phyloP scores from a whole-genome alignment of 2,113 vertebrate genomes.

The Muscicapa adusta region DNA sequence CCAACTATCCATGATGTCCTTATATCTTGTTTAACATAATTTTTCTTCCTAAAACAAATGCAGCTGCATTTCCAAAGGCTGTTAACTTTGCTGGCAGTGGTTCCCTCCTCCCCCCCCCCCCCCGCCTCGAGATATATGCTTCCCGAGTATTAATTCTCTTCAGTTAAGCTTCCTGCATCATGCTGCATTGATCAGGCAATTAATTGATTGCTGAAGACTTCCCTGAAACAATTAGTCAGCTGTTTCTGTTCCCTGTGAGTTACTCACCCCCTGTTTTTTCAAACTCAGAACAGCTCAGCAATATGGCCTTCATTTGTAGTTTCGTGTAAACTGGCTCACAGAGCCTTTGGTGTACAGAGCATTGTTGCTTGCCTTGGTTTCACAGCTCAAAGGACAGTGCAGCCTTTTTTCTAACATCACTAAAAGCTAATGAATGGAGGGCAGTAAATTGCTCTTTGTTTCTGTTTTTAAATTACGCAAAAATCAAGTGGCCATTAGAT shows the following conservation, averaged over 20 bases:
- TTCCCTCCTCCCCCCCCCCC: no score
- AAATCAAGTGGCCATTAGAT: background rate
- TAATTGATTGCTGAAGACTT: constrained; percentile 59
- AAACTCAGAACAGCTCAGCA: background rate
- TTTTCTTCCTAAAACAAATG: constrained; percentile 30
- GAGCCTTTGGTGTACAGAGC: background rate
- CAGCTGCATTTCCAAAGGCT: background rate
- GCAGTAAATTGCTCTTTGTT: background rate
- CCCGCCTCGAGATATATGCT: background rate
- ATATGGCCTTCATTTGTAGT: background rate
- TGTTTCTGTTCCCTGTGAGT: constrained; percentile 34
- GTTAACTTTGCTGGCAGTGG: constrained; percentile 19
- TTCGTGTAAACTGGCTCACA: background rate
- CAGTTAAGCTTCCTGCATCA: constrained; percentile 52
- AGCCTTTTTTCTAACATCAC: background rate
- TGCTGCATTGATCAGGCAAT: constrained; percentile 64
- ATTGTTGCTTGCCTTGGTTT: background rate
- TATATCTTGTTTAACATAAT: background rate
- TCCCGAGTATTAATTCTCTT: constrained; percentile 56
- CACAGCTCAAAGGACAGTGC: background rate
- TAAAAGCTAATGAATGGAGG: background rate
- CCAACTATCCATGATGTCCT: constrained; percentile 19
- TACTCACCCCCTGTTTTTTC: background rate
- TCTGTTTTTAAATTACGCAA: background rate
- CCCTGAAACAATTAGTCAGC: constrained; percentile 44